Base-by-base conservation (phyloP, 2,888 invertebrate species). In the Himalopsyche kuldschensis region DNA sequence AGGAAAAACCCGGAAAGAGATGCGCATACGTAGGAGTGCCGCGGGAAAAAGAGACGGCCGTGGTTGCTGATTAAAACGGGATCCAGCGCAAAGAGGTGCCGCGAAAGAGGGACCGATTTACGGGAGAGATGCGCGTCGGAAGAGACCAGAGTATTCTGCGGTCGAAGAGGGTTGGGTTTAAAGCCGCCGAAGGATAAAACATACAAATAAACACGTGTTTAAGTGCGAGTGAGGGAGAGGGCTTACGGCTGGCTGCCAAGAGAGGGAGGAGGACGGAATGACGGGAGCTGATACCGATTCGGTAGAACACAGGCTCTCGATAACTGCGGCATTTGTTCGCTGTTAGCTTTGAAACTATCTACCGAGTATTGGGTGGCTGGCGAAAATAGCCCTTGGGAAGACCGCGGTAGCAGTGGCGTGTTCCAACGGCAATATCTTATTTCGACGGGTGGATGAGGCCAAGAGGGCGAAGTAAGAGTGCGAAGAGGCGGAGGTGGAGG, bases 121-220 rank as follows among this genome's bases (percentile, higher is more conserved):
- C 89, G 91, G 48, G 90, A 90, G 90, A 90, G 90, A 89, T 90
- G 90, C 89, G 90, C 89, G 90, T 89, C 90, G 90, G 91, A 93
- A 92, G 92, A 92, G 92, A 92, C 90, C 91, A 91, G 91, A 91
- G 92, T 90, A 91, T 92, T 93, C 93, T 94, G 94, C 92, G 94
- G 94, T 94, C 92, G 91, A 90, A 91, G 93, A 93, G 93, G 94
- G 94, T 92, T 91, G 94, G 93, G 93, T 93, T 91, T 93, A 92
- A 92, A 92, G 92, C 92, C 92, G 92, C 92, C 92, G 93, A 93
- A 93, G 93, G 93, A 93, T 90, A 92, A 91, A 93, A 92, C 91
- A 92, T 91, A 91, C 92, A 91, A 91, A 91, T 91, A 92, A 92
- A 93, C 92, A 92, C 91, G 92, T 92, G 92, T 93, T 93, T 92